Conservation (phyloP, 2,888 invertebrate species). For the Coleophora flavipennella region DNA sequence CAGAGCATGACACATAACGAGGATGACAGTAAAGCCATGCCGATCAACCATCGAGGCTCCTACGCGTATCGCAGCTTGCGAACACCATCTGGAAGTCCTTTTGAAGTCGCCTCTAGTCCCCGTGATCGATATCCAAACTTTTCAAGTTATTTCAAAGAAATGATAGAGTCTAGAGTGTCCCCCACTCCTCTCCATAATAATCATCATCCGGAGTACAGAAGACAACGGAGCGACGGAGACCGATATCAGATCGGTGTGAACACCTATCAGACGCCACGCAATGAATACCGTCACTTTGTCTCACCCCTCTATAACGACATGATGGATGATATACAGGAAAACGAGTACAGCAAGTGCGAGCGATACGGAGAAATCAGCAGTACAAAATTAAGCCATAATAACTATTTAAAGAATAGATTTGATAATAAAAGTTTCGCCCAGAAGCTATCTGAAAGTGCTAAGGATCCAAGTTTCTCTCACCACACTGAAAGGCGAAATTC, state of each 20-base stretch:
- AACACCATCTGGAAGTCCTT: conserved; percentile 36
- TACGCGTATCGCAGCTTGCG: conserved; percentile 40
- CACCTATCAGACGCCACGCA: conserved; percentile 39
- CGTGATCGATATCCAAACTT: conserved; percentile 59
- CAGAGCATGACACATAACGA: conserved; percentile 30
- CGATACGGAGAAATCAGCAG: conserved; percentile 62
- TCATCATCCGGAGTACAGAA: conserved; percentile 38
- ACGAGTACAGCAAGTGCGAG: conserved; percentile 63
- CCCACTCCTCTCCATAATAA: conserved; percentile 35
- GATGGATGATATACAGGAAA: conserved; percentile 67
- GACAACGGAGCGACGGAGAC: conserved; percentile 42
- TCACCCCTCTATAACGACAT: conserved; percentile 57
- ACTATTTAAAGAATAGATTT: conserved; percentile 34
- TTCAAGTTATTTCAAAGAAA: conserved; percentile 59
- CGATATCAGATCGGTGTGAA: conserved; percentile 40
- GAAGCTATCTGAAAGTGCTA: conserved; percentile 46
- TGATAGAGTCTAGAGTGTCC: conserved; percentile 37
- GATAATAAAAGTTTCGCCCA: conserved; percentile 61
- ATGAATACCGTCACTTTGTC: conserved; percentile 58
- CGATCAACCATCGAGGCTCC: conserved; percentile 40
- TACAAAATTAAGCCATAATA: conserved; percentile 39
- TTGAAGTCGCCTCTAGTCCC: conserved; percentile 54
- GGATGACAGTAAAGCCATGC: conserved; percentile 30
- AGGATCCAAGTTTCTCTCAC: conserved; percentile 21
- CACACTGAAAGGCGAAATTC: conserved; percentile 46